phyloP scores from a whole-genome alignment of 2,113 vertebrate genomes.

The Phocoena phocoena region DNA sequence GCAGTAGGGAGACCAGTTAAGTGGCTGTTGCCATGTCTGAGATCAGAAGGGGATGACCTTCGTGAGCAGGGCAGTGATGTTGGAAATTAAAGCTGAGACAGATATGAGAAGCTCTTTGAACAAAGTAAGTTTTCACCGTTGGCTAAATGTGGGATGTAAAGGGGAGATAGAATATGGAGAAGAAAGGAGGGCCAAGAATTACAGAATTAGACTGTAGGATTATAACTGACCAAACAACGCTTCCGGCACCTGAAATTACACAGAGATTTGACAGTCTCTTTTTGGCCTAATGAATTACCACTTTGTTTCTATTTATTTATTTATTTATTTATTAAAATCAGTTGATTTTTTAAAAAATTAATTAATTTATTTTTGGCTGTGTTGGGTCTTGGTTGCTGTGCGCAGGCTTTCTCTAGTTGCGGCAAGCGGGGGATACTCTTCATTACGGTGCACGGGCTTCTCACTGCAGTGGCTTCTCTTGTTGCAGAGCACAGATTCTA shows the following conservation, averaged over 20 bases:
- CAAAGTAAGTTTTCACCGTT: background rate
- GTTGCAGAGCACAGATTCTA: no score
- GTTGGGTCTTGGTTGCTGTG: no score
- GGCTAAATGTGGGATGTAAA: background rate
- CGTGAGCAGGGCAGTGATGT: background rate
- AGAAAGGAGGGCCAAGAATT: background rate
- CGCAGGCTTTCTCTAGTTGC: no score
- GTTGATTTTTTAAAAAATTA: no score
- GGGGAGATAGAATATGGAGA: background rate
- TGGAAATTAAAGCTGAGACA: background rate
- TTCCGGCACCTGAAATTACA: background rate
- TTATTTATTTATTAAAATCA: no score
- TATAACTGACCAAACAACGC: background rate
- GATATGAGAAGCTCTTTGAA: background rate
- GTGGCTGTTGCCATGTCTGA: background rate
- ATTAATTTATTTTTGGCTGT: no score
- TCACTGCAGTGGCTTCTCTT: no score
- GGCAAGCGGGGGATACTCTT: fast-evolving
- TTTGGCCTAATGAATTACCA: background rate
- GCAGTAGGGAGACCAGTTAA: background rate
- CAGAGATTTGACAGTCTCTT: background rate
- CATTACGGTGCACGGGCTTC: no score
- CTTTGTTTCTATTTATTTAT: background rate
- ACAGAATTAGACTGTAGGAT: background rate
- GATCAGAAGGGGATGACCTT: background rate